Evolutionary conservation across 2,113 vertebrate genomes (phyloP).

Genomic region (Tragelaphus strepsiceros): DNA sequence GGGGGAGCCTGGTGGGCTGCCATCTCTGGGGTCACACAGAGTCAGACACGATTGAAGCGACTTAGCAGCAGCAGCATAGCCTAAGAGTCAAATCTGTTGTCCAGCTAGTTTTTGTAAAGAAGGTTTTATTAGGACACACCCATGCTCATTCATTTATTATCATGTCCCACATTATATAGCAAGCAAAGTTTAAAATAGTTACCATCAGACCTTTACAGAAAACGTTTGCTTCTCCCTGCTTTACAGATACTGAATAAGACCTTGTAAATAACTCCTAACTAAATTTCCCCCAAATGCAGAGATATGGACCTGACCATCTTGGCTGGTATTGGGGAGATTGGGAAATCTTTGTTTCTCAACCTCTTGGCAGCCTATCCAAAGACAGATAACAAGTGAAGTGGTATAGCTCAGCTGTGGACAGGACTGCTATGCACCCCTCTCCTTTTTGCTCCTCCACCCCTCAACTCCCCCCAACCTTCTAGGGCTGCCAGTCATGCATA

Average conservation of each 20-base stretch:
- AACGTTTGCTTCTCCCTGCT: background rate
- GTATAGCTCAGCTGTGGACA: accelerated
- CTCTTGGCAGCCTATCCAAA: background rate
- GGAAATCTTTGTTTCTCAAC: background rate
- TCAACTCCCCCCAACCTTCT: background rate
- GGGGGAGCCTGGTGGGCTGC: no score
- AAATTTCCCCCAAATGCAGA: background rate
- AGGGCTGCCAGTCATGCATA: background rate
- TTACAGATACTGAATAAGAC: background rate
- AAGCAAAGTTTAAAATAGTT: background rate
- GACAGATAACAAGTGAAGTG: background rate
- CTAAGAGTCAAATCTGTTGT: background rate
- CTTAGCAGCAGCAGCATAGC: background rate
- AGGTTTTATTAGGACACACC: background rate
- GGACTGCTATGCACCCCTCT: background rate
- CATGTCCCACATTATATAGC: background rate
- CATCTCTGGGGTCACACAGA: no score
- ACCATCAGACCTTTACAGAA: background rate
- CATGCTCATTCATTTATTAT: background rate
- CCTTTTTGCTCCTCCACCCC: no score
- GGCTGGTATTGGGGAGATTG: background rate
- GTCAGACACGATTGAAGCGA: no score
- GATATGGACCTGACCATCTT: background rate
- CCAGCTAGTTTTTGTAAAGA: background rate
- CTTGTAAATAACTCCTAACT: background rate